Conservation (phyloP, 2,797 vertebrate species). For the Characodon lateralis region DNA sequence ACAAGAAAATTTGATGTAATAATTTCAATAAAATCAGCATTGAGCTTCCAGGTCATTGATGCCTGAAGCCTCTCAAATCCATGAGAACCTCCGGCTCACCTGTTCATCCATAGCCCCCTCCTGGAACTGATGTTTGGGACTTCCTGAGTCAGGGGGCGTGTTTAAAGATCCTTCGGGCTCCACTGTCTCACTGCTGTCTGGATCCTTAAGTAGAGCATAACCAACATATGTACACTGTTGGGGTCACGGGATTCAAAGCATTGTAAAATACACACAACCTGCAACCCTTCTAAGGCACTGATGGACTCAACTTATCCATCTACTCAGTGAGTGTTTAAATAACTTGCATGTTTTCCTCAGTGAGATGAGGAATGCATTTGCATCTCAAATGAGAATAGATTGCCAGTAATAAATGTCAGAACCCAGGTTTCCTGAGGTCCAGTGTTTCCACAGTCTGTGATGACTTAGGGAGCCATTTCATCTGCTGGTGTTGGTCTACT, state of each 20-base stretch:
- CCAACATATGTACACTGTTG: conserved; percentile 34
- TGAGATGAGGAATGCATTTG: background rate
- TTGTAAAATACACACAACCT: background rate
- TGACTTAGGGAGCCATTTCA: no score
- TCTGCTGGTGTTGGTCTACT: no score
- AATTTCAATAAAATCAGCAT: background rate
- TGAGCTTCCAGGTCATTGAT: conserved; percentile 5
- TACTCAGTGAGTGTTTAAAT: no score
- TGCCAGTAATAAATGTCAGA: background rate
- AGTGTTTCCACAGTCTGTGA: no score
- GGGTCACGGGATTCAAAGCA: background rate
- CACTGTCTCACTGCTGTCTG: conserved; percentile 56
- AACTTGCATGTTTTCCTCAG: background rate
- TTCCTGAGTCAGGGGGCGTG: conserved; percentile 58
- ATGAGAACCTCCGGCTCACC: conserved; percentile 36
- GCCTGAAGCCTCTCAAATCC: conserved; percentile 3
- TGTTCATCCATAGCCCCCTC: conserved; percentile 63
- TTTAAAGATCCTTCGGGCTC: conserved; percentile 55
- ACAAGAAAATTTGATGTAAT: background rate
- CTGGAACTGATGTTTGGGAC: conserved; percentile 72
- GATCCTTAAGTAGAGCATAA: conserved; percentile 67
- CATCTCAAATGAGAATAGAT: background rate
- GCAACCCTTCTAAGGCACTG: background rate
- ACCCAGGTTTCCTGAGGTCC: no score
- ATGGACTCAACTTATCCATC: no score